A percentile compares a stretch with the other conserved stretches of the same genome.
Evolutionary conservation across 2,888 invertebrate genomes (phyloP).

Genomic region (Branchellion lobata): DNA sequence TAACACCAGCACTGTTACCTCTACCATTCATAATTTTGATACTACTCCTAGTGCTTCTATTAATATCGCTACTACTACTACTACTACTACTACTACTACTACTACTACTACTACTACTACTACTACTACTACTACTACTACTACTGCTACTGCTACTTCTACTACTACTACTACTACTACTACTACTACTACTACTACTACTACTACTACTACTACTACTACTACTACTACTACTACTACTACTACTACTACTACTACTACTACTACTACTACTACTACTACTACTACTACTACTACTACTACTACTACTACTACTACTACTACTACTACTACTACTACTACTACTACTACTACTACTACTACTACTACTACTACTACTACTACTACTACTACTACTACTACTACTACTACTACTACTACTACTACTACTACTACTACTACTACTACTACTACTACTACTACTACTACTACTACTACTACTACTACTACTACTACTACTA

Average conservation of each 20-base stretch:
- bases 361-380: background rate
- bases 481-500: too few relatives aligned
- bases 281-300: background rate
- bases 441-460: too few relatives aligned
- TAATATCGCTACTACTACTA: background rate
- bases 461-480: too few relatives aligned
- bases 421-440: background rate
- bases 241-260: background rate
- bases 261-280: background rate
- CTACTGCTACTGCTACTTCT: conserved; percentile 3
- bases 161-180: conserved; percentile 29
- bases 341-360: background rate
- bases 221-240: background rate
- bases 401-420: background rate
- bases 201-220: conserved; percentile 1
- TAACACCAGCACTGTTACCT: background rate
- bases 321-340: background rate
- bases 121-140: conserved; percentile 21
- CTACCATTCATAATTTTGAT: background rate
- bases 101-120: conserved; percentile 22
- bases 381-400: background rate
- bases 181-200: conserved; percentile 13
- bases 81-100: conserved; percentile 4
- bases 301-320: background rate
- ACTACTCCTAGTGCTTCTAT: background rate